Conservation (phyloP, 2,797 vertebrate genomes). For the Podarcis lilfordi region DNA sequence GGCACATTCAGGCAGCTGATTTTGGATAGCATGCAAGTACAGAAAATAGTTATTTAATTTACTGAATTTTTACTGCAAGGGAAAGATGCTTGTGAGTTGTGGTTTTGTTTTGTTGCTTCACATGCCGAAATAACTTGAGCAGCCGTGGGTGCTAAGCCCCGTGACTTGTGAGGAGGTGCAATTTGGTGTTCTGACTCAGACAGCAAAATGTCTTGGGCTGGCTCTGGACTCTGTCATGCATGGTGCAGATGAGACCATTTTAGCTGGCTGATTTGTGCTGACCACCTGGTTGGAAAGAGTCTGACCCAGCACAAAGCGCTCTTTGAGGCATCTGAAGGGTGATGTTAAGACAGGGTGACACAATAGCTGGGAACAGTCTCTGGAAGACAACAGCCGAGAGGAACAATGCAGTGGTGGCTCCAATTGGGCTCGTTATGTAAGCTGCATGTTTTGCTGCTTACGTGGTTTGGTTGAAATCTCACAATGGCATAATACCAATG, state of each 20-base stretch:
- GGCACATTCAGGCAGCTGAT: not conserved
- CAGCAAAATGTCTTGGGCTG: not conserved
- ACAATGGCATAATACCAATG: not conserved
- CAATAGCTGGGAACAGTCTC: not conserved
- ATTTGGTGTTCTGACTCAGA: not conserved
- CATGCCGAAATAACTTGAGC: not conserved
- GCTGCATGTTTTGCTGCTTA: not conserved
- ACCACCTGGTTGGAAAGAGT: not conserved
- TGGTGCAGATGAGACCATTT: not conserved
- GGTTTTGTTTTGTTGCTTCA: not conserved
- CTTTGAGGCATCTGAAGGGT: not conserved
- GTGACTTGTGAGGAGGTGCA: not conserved
- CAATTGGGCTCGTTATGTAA: too few relatives aligned
- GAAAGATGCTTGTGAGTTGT: not conserved
- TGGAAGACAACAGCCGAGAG: not conserved
- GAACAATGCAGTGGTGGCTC: not conserved
- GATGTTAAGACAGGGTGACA: conserved; percentile 9
- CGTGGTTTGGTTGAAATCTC: not conserved
- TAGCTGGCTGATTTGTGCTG: not conserved
- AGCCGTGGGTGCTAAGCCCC: not conserved
- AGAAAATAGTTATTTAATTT: not conserved
- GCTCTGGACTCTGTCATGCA: not conserved
- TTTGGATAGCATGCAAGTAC: not conserved
- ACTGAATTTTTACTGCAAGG: not conserved
- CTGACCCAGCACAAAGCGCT: not conserved